Percentiles rank a stretch among this genome's conserved stretches.
phyloP scores from a whole-genome alignment of 1,140 invertebrate species.

The Rhagoletis pomonella region DNA sequence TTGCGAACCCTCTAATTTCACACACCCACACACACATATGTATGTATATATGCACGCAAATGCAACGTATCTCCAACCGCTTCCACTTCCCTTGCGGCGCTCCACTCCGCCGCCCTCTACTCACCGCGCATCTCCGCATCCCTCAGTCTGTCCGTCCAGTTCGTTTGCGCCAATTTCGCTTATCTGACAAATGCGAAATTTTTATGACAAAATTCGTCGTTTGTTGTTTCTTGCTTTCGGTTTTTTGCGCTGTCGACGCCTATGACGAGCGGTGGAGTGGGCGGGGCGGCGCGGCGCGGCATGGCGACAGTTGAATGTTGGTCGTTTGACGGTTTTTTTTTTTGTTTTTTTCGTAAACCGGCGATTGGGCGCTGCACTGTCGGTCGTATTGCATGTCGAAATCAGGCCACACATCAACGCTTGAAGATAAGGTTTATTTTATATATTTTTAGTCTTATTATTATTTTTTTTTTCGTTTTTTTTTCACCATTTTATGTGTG shows the following conservation, averaged over 20 bases:
- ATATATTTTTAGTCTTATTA: neutral
- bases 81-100: neutral
- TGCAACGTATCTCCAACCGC: slow-evolving; percentile 2
- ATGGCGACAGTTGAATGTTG: neutral
- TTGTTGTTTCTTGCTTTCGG: slow-evolving; percentile 38
- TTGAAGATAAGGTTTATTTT: slow-evolving; percentile 57
- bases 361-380: slow-evolving; percentile 47
- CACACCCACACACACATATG: neutral
- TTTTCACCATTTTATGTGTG: slow-evolving; percentile 53
- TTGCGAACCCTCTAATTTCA: too few species aligned
- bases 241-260: slow-evolving; percentile 43
- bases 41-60: neutral
- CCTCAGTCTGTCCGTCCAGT: neutral
- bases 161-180: slow-evolving; percentile 51
- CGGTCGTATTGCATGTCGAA: slow-evolving; percentile 52
- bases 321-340: slow-evolving; percentile 15
- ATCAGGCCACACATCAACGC: slow-evolving; percentile 57
- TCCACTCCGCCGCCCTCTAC: neutral
- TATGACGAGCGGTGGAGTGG: neutral
- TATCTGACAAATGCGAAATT: slow-evolving; percentile 54
- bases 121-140: neutral
- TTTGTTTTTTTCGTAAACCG: neutral
- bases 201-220: slow-evolving; percentile 50
- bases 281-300: neutral
- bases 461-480: slow-evolving; percentile 49